phyloP scores from a whole-genome alignment of 2,113 vertebrate species.

The Meleagris gallopavo region DNA sequence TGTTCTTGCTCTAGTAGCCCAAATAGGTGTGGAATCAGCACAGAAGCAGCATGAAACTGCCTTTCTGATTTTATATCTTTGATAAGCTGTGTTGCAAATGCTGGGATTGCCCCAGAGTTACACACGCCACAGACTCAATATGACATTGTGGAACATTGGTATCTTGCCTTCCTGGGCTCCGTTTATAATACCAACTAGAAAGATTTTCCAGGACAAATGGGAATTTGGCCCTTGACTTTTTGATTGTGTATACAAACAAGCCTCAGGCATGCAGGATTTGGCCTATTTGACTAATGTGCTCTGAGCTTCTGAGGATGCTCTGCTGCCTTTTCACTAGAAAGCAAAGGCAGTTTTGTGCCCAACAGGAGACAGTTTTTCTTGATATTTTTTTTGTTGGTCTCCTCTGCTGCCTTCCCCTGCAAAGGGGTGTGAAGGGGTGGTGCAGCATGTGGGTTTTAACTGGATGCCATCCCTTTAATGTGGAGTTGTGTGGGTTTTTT shows the following conservation, averaged over 20 bases:
- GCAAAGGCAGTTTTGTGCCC: constrained; percentile 22
- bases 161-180: background rate
- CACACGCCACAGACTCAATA: background rate
- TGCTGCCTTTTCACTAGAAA: constrained; percentile 31
- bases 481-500: background rate
- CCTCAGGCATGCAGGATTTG: background rate
- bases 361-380: background rate
- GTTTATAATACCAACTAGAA: background rate
- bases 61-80: background rate
- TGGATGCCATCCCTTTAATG: constrained; percentile 33
- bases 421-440: background rate
- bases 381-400: background rate
- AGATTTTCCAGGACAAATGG: background rate
- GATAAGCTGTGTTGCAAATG: background rate
- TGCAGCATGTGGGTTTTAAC: constrained; percentile 24
- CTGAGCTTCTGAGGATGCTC: background rate
- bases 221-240: background rate
- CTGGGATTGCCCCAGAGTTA: background rate
- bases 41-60: background rate
- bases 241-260: background rate
- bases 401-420: background rate
- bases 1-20: background rate
- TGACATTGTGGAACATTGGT: rapidly evolving
- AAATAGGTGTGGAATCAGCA: background rate
- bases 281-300: background rate